These are phyloP conservation scores for Latrodectus hesperus DNA, from an alignment of 2,888 invertebrate genomes.

Conservation along the genomic window DNA sequence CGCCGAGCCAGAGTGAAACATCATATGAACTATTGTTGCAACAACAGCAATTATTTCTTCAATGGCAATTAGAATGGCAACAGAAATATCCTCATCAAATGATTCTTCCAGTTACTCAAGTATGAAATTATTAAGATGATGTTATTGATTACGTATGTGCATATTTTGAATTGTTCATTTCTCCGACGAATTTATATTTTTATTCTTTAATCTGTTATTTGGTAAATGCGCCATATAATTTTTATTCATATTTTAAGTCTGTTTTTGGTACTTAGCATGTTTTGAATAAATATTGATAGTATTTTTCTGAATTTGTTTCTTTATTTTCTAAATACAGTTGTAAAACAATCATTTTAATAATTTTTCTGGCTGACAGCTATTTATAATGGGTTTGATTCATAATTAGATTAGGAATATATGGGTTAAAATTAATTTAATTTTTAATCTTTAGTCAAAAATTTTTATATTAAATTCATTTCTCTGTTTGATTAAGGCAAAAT, in stretches of 20 bases:
- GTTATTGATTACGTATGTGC: background rate
- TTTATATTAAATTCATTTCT: background rate
- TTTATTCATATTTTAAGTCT: too few relatives aligned
- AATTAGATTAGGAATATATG: background rate
- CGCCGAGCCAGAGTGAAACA: slow-evolving; percentile 80
- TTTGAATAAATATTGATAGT: too few relatives aligned
- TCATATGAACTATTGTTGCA: slow-evolving; percentile 93
- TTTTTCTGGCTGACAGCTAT: background rate
- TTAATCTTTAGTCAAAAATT: background rate
- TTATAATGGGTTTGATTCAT: background rate
- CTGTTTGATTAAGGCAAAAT: background rate
- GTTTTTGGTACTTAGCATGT: background rate
- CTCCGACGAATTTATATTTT: too few relatives aligned
- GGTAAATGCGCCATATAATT: too few relatives aligned
- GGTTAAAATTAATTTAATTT: background rate
- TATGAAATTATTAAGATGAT: slow-evolving; percentile 13
- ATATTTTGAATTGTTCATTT: too few relatives aligned
- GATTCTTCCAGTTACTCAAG: slow-evolving; percentile 79
- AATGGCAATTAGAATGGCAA: slow-evolving; percentile 83
- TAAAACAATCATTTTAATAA: background rate
- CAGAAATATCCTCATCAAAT: slow-evolving; percentile 82
- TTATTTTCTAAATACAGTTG: background rate
- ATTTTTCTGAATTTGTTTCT: background rate
- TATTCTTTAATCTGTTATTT: too few relatives aligned
- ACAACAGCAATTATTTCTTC: slow-evolving; percentile 94